Base-by-base conservation (phyloP, 2,888 invertebrate genomes). In the Melikaiella ostensackeni region DNA sequence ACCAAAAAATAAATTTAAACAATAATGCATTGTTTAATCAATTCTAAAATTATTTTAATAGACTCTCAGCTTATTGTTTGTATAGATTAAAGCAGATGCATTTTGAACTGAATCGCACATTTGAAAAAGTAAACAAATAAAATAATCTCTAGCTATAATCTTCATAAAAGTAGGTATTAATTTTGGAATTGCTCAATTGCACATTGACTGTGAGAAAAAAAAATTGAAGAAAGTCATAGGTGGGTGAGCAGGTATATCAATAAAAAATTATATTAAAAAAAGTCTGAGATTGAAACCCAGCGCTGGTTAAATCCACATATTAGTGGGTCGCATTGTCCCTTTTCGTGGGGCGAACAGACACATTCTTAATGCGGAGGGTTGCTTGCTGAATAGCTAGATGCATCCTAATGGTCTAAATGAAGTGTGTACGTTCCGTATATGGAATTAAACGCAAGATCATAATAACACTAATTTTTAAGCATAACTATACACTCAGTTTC, bases 381-480 rank as follows among this genome's bases (percentile, higher is more conserved):
- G 70, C 42, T 38, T 11, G 11, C 74, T 82, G 75, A 86, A 85
- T 85, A 85, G 88, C 85, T 87, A 85, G 86, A 86, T 91, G 90
- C 85, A 79, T 86, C 82, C 86, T 91, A 91, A 91, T 90, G 84
- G 91, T 87, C 86, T 89, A 90, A 91, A 91, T 90, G 88, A 91
- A 91, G 91, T 91, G 91, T 91, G 89, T 89, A 87, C 89, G 87
- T 88, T 84, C 84, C 77, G 77, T 85, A 85, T 84, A 87, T 85
- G 84, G 85, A 86, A 84, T 85, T 84, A 84, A 80, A 77, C 83
- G 84, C 86, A 66, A 81, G 82, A 81, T 86, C 84, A 86, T 87
- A 88, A 89, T 88, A 87, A 89, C 85, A 88, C 90, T 91, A 91
- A 91, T 91, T 91, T 89, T 89, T 91, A 89, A 91, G 91, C 91